These are phyloP conservation scores for Prionace glauca DNA, from an alignment of 2,797 vertebrate species.

Conservation along the genomic window DNA sequence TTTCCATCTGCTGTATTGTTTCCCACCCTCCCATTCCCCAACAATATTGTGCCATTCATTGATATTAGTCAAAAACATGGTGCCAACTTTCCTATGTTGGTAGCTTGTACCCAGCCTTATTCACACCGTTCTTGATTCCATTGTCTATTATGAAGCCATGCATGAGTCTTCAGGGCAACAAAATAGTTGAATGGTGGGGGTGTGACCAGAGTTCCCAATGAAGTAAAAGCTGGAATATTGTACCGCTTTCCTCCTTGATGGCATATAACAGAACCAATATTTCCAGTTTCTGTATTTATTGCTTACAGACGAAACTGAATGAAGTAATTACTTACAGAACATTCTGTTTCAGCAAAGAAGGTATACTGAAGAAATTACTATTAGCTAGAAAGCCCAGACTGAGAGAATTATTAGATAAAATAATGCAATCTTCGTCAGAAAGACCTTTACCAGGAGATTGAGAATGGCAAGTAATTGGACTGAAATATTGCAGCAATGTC, in stretches of 20 bases:
- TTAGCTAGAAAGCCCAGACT: neutral
- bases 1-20: neutral
- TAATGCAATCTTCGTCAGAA: neutral
- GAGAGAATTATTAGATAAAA: neutral
- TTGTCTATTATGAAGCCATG: neutral
- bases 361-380: neutral
- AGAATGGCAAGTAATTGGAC: neutral
- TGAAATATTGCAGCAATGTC: neutral
- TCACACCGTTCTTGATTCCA: neutral
- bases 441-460: neutral
- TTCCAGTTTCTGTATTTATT: neutral
- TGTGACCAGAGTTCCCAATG: neutral
- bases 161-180: neutral
- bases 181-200: neutral
- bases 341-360: neutral
- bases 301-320: neutral
- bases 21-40: neutral
- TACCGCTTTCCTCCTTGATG: neutral
- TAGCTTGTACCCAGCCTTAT: neutral
- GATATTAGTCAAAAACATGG: neutral
- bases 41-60: neutral
- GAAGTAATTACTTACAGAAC: neutral
- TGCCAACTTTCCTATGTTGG: neutral
- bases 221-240: neutral
- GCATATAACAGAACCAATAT: neutral